Evolutionary conservation across 2,113 vertebrate genomes (phyloP), one percentile per base, ranked within the genome.

Genomic region (Forbesichthys papilliferus): DNA sequence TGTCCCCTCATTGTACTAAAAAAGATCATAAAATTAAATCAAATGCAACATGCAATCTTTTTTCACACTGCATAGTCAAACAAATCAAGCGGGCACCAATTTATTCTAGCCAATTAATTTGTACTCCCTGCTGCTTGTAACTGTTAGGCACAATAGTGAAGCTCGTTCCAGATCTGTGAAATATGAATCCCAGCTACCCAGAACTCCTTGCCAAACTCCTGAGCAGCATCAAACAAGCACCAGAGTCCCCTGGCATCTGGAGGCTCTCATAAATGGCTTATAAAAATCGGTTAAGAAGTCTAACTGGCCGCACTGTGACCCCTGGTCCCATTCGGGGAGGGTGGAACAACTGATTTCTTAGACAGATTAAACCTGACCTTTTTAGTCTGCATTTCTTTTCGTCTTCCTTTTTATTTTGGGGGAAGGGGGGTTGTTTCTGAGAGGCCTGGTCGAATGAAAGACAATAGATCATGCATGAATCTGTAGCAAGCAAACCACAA

Each of bases 281-380:
- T 82, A 83, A 85, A 87, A 86, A 80, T 71, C 67, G 48, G 68
- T 86, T 87, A 85, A 83, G 76, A 72, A 80, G 68, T 82, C 80
- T 74, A 58, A 54, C 61, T 69, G 73, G 74, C 79, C 79, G 64
- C 54, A 59, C 48, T 55, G 58, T 69, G 77, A 89, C 81, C 87
- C 75, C 60, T 73, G 73, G 75, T 77, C 86, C 86, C 73, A 84
- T 87, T 91, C 53, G 42, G 66, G 48, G 60, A 67, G 69, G 83
- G 67, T 48, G 14, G 71, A 82, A 79, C 5, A 9, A 67, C 64
- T 73, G 68, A 18, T 77, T 85, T 84, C 74, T 69, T 71, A 82
- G 64, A 78, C 54, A 75, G 84, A 90, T 88, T 85, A 90, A 89
- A 85, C 71, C 71, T 87, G 82, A 90, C 87, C 86, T 90, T 91